Evolutionary conservation across 1,140 invertebrate genomes (phyloP), one percentile per base, ranked within the genome.

Genomic region (Pygmarrhopalites habei): DNA sequence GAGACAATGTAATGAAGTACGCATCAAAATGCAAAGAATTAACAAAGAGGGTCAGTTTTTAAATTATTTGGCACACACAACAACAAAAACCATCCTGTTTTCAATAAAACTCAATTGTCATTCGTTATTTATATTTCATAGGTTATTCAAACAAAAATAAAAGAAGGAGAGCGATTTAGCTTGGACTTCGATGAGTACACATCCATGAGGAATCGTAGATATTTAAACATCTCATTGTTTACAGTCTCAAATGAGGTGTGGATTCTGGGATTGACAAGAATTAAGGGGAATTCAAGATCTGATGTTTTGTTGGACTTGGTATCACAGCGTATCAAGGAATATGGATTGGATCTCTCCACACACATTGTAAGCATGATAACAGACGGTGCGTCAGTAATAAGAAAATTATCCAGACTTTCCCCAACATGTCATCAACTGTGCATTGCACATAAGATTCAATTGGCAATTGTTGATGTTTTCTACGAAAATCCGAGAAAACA

Each of bases 361-460:
- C n/a, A 12, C n/a, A 12, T 41, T 12, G 39, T 41, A 12, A 12
- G 39, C 39, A 41, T 41, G 39, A 41, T n/a, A 12, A 41, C 39
- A 41, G 39, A 41, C n/a, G 39, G 39, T n/a, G 39, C 39, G 39
- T 41, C 39, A 12, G 39, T n/a, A 41, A 41, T 41, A n/a, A 41
- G 39, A 41, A 41, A 41, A 41, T 41, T 41, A n/a, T 12, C 12
- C 39, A 41, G 39, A n/a, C 12, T 41, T 41, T 41, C 39, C 12
- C 12, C 12, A 41, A 41, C n/a, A 41, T 12, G n/a, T 41, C 39
- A n/a, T 12, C 39, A 41, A n/a, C n/a, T 41, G n/a, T 41, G 39
- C 39, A 41, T 41, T n/a, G 39, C n/a, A 41, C 39, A 41, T n/a
- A n/a, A n/a, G n/a, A 41, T 41, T 41, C 39, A 41, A 41, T 41